Evolutionary conservation across 2,888 invertebrate genomes (phyloP).

Genomic region (Epinotia demarniana): DNA sequence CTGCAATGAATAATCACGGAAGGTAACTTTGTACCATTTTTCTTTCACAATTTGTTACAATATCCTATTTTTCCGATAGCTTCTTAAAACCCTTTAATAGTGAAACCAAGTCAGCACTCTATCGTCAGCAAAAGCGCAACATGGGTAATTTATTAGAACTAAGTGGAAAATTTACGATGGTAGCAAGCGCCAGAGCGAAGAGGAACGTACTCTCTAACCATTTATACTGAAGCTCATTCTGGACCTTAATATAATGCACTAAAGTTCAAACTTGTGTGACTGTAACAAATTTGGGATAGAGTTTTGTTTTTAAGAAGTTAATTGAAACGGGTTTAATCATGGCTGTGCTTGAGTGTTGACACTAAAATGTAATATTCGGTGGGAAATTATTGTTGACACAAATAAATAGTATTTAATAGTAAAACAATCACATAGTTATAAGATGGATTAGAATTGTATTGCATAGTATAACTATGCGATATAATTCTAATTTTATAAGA

Average conservation of each 20-base stretch:
- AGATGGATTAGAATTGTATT: too few species aligned
- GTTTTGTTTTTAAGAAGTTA: constrained; percentile 2
- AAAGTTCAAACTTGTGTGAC: neutral
- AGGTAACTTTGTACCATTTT: neutral
- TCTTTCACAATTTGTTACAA: neutral
- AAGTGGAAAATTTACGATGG: constrained; percentile 42
- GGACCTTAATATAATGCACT: neutral
- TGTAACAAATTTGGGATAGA: neutral
- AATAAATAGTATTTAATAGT: too few species aligned
- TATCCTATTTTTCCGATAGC: constrained; percentile 7
- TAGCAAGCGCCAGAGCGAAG: constrained; percentile 23
- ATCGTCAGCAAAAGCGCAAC: constrained; percentile 42
- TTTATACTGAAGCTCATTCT: neutral
- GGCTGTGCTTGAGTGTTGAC: neutral
- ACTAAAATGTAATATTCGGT: neutral
- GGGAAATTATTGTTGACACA: neutral
- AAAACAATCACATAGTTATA: too few species aligned
- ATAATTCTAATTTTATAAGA: too few species aligned
- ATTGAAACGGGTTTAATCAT: constrained; percentile 8
- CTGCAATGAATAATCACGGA: too few species aligned
- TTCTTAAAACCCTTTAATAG: constrained; percentile 24
- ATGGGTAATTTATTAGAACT: constrained; percentile 44
- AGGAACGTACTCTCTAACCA: constrained; percentile 4
- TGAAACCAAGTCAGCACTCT: constrained; percentile 28
- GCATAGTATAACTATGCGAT: too few species aligned